phyloP scores from a whole-genome alignment of 2,113 vertebrate species.

The Chinchilla lanigera region DNA sequence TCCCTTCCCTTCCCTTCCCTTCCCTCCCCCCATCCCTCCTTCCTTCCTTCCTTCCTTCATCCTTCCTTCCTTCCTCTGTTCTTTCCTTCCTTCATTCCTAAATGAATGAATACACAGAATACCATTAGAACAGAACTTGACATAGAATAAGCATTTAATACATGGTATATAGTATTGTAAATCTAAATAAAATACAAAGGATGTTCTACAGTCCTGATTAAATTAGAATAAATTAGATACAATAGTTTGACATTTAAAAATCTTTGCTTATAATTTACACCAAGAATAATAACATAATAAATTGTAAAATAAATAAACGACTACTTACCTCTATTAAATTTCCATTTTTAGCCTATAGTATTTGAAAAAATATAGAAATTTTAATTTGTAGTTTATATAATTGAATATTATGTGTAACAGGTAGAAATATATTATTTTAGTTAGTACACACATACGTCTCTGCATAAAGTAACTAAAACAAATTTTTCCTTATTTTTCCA shows the following conservation, averaged over 20 bases:
- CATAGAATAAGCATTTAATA: neutral
- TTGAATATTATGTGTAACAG: neutral
- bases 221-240: neutral
- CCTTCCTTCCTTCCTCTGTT: neutral
- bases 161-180: neutral
- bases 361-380: neutral
- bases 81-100: neutral
- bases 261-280: neutral
- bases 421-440: too few relatives aligned
- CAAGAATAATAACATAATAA: neutral
- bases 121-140: neutral
- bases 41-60: neutral
- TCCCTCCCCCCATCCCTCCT: neutral
- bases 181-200: neutral
- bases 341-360: neutral
- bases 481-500: neutral
- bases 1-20: neutral
- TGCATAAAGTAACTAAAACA: neutral
- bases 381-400: neutral
- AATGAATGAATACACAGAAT: neutral
- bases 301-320: constrained; percentile 9
- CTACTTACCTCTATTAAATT: neutral
- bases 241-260: neutral
- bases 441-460: neutral
- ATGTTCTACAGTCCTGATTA: neutral